A percentile compares a stretch with the other conserved stretches of the same genome.
These are phyloP conservation scores for Leptobrachium ailaonicum DNA, from an alignment of 2,113 vertebrate species.

Conservation along the genomic window DNA sequence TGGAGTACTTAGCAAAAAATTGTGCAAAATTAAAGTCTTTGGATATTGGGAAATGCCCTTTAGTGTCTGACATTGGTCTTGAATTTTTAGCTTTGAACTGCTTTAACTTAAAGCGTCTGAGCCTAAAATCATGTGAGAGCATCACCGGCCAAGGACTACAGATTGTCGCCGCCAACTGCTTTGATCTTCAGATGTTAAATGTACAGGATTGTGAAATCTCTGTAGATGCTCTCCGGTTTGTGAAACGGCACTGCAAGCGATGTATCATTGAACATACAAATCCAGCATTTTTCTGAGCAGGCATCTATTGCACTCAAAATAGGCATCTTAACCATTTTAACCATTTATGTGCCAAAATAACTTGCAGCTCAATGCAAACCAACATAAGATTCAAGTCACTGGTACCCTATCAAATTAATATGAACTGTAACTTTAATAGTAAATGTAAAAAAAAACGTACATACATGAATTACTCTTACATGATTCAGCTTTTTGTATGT, in stretches of 20 bases:
- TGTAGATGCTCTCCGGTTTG: slow-evolving; percentile 87
- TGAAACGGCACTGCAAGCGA: slow-evolving; percentile 89
- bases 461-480: slow-evolving; percentile 54
- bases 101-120: slow-evolving; percentile 88
- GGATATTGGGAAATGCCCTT: slow-evolving; percentile 93
- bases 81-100: slow-evolving; percentile 92
- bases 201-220: slow-evolving; percentile 96
- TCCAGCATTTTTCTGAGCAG: slow-evolving; percentile 90
- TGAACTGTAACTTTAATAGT: slow-evolving; percentile 35
- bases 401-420: not conserved
- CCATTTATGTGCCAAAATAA: not conserved
- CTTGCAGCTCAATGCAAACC: not conserved
- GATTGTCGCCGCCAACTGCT: slow-evolving; percentile 91
- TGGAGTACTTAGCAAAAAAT: slow-evolving; percentile 91
- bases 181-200: slow-evolving; percentile 92
- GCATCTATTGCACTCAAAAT: slow-evolving; percentile 16
- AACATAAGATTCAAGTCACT: not conserved
- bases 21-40: slow-evolving; percentile 92
- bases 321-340: not conserved
- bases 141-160: slow-evolving; percentile 88
- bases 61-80: slow-evolving; percentile 90
- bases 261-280: slow-evolving; percentile 98
- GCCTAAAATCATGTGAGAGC: slow-evolving; percentile 91
- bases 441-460: slow-evolving; percentile 48
- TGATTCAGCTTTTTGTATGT: slow-evolving; percentile 55